These are phyloP conservation scores for Campaea margaritaria DNA, from an alignment of 2,888 invertebrate genomes.

Conservation along the genomic window DNA sequence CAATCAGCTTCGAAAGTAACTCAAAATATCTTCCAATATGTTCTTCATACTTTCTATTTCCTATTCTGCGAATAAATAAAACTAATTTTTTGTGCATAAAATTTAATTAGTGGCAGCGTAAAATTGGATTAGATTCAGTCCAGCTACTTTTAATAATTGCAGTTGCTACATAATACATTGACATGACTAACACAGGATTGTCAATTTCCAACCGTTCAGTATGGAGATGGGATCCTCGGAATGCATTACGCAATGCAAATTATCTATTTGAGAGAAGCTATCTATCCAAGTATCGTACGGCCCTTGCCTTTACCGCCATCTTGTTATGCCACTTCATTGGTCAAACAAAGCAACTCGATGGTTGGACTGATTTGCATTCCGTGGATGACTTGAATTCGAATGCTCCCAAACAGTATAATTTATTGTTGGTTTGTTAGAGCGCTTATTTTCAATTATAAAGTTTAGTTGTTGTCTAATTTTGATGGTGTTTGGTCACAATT, in stretches of 20 bases:
- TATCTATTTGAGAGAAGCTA: constrained; percentile 17
- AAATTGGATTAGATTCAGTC: too few relatives aligned
- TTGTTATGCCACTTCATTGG: constrained; percentile 41
- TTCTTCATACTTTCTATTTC: too few relatives aligned
- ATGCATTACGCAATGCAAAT: constrained; percentile 31
- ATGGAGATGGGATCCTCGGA: constrained; percentile 25
- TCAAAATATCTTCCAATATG: too few relatives aligned
- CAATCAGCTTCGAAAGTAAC: too few relatives aligned
- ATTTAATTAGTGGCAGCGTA: too few relatives aligned
- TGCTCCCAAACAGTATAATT: constrained; percentile 18
- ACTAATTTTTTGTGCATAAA: too few relatives aligned
- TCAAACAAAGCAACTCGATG: constrained; percentile 41
- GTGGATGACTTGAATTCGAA: constrained; percentile 23
- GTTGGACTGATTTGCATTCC: constrained; percentile 37
- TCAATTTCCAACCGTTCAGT: constrained; percentile 20
- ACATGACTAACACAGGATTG: not conserved
- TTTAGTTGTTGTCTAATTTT: not conserved
- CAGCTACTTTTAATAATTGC: not conserved
- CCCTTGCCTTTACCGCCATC: constrained; percentile 22
- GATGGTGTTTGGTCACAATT: too few relatives aligned
- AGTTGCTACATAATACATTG: not conserved
- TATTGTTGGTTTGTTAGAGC: constrained; percentile 2
- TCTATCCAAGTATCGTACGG: constrained; percentile 10
- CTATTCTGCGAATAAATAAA: too few relatives aligned
- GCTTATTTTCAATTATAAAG: not conserved